Base-by-base conservation (phyloP, 2,888 invertebrate species). In the Leptopilina syphax region DNA sequence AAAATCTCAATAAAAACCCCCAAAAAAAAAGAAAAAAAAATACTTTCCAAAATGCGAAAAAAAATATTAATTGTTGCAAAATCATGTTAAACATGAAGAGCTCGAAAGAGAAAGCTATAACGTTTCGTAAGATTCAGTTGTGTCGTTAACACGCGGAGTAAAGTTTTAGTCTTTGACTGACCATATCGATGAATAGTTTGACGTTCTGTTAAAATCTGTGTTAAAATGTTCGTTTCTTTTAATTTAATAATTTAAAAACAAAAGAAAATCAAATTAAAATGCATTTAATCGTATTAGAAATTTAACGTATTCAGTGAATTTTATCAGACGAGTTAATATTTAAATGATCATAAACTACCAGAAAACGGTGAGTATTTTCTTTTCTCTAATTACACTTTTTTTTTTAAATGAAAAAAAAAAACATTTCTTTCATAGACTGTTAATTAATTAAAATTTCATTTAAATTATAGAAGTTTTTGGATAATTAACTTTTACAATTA, bases 51-150 rank as follows among this genome's bases (percentile, higher is more conserved):
- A 4, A 54, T 54, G 27, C 60, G 44, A 60, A 60, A 60, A 60
- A 60, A 60, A 57, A 13, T n/a, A 60, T 60, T 60, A 50, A 50
- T 50, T 50, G 12, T 60, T 60, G 60, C 60, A 60, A 60, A 60
- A 60, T 60, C 13, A 60, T 60, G 60, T 54, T 50, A 34, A 54
- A 70, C 27, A 80, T 57, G 78, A 79, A 77, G 83, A 84, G 79
- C 86, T 83, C 79, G 84, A 89, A 89, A 88, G 89, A 85, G 89
- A 89, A 89, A 89, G 89, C 86, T 76, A 77, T 18, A 18, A 18
- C 80, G 24, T 89, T 86, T 88, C 87, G 89, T 84, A 89, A 89
- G 84, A 83, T 79, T 67, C 68, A 60, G 67, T 34, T 76, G 83
- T 77, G 81, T 77, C 68, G 79, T 50, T 77, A 65, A 63, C 76